Evolutionary conservation across 2,113 vertebrate species (phyloP).

Genomic region (Bufo bufo): DNA sequence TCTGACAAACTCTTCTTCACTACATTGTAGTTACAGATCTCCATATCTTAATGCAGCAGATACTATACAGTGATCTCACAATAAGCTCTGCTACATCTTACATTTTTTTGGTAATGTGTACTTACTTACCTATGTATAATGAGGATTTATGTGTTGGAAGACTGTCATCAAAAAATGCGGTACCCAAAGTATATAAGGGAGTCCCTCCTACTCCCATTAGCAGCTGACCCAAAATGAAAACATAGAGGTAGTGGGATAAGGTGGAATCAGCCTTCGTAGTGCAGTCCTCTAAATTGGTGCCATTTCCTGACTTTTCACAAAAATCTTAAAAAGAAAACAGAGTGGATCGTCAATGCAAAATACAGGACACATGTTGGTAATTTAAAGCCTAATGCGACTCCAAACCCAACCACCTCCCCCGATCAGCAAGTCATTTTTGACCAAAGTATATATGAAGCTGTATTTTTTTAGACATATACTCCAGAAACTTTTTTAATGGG

Average conservation of each 20-base stretch:
- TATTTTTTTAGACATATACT: too few relatives aligned
- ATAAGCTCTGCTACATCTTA: neutral
- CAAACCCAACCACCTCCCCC: neutral
- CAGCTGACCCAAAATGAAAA: constrained; percentile 78
- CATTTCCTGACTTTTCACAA: constrained; percentile 60
- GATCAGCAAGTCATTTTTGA: too few relatives aligned
- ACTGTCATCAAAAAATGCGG: constrained; percentile 79
- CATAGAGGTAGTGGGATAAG: constrained; percentile 70
- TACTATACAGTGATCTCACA: neutral
- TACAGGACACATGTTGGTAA: neutral
- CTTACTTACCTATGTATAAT: constrained; percentile 82
- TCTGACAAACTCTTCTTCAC: too few relatives aligned
- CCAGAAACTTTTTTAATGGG: too few relatives aligned
- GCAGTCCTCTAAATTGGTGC: constrained; percentile 57
- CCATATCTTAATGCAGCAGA: neutral
- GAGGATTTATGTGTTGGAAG: constrained; percentile 77
- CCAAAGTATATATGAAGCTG: too few relatives aligned
- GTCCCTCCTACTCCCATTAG: constrained; percentile 78
- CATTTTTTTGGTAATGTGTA: neutral
- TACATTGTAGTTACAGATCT: neutral
- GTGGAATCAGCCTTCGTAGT: constrained; percentile 59
- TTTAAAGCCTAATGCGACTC: too few relatives aligned
- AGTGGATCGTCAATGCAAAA: neutral
- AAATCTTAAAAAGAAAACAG: constrained; percentile 67
- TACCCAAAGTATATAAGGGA: constrained; percentile 78